These are phyloP conservation scores for Sitobion miscanthi DNA, from an alignment of 1,140 invertebrate species.

Conservation along the genomic window DNA sequence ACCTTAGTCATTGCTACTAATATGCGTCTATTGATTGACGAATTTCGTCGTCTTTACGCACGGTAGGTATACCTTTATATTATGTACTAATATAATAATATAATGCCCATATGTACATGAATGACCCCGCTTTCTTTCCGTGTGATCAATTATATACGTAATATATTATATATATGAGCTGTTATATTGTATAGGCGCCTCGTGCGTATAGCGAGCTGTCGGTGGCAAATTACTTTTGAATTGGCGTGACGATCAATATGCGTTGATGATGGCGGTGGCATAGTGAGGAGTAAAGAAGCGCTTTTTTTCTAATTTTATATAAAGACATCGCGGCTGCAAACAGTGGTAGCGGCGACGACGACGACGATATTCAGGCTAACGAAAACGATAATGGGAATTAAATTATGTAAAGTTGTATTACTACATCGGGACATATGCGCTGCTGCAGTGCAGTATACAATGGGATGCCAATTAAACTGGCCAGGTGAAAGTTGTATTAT, in stretches of 20 bases:
- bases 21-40: constrained; percentile 4
- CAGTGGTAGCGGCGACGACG: no score
- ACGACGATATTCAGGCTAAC: not conserved
- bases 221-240: not conserved
- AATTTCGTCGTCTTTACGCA: constrained; percentile 11
- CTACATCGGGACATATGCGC: constrained; percentile 20
- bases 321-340: not conserved
- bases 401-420: constrained; percentile 40
- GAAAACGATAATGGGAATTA: not conserved
- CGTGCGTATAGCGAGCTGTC: not conserved
- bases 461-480: constrained; percentile 54
- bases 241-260: not conserved
- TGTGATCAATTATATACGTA: not conserved
- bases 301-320: not conserved
- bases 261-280: not conserved
- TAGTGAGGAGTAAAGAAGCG: not conserved
- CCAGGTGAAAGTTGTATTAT: constrained; percentile 51
- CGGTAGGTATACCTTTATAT: constrained; percentile 5
- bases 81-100: constrained; percentile 13
- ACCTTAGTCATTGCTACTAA: constrained; percentile 23
- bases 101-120: not conserved
- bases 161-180: not conserved
- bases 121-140: constrained; percentile 21
- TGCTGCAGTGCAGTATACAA: not conserved
- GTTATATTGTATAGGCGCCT: not conserved